Evolutionary conservation across 2,797 vertebrate genomes (phyloP).

Genomic region (Poecilia gillii): DNA sequence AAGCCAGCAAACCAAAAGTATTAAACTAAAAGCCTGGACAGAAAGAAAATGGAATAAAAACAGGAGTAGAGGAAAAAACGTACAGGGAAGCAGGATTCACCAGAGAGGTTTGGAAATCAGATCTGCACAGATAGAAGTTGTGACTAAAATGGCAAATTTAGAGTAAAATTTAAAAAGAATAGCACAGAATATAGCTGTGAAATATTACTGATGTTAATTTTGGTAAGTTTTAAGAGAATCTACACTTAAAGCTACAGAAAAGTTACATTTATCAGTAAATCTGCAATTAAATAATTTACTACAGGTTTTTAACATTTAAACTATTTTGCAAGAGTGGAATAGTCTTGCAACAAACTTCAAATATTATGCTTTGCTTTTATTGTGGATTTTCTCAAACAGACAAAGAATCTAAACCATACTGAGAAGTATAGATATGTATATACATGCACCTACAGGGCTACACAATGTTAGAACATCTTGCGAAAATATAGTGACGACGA

Average conservation of each 20-base stretch:
- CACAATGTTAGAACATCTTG: neutral
- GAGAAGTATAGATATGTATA: neutral
- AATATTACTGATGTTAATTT: neutral
- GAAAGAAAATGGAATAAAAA: slow-evolving; percentile 43
- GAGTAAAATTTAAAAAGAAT: neutral
- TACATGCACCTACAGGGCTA: neutral
- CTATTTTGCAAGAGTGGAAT: neutral
- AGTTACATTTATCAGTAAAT: neutral
- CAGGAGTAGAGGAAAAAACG: slow-evolving; percentile 37
- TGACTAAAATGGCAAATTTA: neutral
- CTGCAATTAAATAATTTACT: neutral
- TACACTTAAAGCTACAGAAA: neutral
- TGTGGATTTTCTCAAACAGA: neutral
- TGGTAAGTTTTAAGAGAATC: neutral
- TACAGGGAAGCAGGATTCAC: slow-evolving; percentile 11
- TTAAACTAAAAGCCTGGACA: slow-evolving; percentile 28
- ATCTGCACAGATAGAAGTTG: slow-evolving; percentile 8
- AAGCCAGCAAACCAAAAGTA: slow-evolving; percentile 34
- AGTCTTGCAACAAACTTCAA: neutral
- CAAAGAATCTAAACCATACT: neutral
- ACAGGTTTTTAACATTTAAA: neutral
- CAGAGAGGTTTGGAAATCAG: slow-evolving; percentile 19
- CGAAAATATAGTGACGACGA: neutral
- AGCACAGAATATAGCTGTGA: neutral
- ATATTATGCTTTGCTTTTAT: neutral